Base-by-base conservation (phyloP, 2,888 invertebrate species). In the Stenurella melanura region DNA sequence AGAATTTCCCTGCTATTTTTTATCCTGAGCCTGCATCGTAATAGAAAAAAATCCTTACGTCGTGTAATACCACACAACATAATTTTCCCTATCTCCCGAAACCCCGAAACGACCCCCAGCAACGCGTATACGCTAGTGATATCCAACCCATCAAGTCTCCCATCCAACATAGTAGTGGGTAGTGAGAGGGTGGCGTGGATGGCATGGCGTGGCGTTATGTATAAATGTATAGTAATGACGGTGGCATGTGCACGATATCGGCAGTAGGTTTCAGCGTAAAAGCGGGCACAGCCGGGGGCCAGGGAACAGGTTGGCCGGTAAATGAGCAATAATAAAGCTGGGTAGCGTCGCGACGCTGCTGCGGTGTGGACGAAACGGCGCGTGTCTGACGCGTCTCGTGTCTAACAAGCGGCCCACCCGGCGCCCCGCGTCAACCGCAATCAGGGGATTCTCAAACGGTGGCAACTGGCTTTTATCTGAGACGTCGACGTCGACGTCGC, bases 321-420 rank as follows among this genome's bases (percentile, higher is more conserved):
- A 87, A 88, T 87, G 87, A 87, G 87, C 87, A 87, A 87, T 87
- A 87, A 87, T 87, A 85, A 86, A 85, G 86, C 84, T 80, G 85
- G 85, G 85, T 84, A 82, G 85, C 85, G 85, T 79, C 79, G 80
- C 80, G 80, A 74, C 78, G 78, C 64, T 57, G 77, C 77, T 75
- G 86, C 86, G 85, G 86, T 85, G 85, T 85, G 86, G 87, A 85
- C 86, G 86, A 86, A 87, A 88, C 87, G 89, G 88, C 89, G 89
- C 89, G 89, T 89, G 89, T 89, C 89, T 89, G 89, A 89, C 89
- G 89, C 89, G 89, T 88, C 89, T 88, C 87, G 88, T 88, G 89
- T 88, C 88, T 88, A 89, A 89, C 89, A 88, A 89, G 88, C 88
- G 86, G 84, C 77, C 85, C 86, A 83, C 83, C 86, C 81, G 75